Conservation (phyloP, 2,797 vertebrate species). For the Phyllotis vaccarum region DNA sequence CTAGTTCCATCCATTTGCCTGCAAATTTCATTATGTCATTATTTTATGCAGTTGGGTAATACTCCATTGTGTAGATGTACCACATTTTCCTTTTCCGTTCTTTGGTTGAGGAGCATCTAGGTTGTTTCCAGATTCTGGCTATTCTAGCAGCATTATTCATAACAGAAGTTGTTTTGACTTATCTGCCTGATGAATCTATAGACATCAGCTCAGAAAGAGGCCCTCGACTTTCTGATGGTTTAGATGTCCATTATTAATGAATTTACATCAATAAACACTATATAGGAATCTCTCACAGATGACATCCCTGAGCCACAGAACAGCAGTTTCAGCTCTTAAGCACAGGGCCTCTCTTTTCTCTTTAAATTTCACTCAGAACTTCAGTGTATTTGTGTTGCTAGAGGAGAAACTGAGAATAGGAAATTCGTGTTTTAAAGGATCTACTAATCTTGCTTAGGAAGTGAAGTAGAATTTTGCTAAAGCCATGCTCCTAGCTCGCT, state of each 20-base stretch:
- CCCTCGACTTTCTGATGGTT: background rate
- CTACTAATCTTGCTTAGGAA: background rate
- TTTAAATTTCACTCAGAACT: slow-evolving; percentile 23
- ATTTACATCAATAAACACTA: background rate
- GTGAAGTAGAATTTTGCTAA: background rate
- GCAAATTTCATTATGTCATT: no score
- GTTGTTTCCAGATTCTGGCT: no score
- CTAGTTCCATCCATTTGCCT: no score
- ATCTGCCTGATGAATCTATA: background rate
- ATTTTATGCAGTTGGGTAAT: no score
- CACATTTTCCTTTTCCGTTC: no score
- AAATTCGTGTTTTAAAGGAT: background rate
- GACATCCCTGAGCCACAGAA: background rate
- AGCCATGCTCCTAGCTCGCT: background rate
- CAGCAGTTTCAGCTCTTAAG: background rate
- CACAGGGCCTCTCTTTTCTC: background rate
- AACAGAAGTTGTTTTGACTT: background rate
- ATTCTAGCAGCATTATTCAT: no score
- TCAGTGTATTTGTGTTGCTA: no score
- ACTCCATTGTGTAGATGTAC: no score
- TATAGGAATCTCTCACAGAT: background rate
- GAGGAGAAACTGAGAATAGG: background rate
- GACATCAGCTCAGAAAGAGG: background rate
- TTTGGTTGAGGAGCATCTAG: no score
- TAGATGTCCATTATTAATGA: background rate